phyloP scores from a whole-genome alignment of 2,113 vertebrate genomes.

The Anas platyrhynchos region DNA sequence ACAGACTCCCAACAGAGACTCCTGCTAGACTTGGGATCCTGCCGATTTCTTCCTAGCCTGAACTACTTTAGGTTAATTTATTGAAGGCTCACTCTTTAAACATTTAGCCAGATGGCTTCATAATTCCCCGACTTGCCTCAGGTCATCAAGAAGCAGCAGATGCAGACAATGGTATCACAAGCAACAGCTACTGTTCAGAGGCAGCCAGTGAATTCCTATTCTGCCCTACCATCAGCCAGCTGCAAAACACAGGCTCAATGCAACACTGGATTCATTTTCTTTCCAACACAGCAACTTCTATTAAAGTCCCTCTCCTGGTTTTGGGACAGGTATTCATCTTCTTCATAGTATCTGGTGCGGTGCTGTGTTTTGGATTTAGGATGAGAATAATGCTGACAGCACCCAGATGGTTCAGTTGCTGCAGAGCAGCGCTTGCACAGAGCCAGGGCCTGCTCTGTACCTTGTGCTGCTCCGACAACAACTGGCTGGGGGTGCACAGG shows the following conservation, averaged over 20 bases:
- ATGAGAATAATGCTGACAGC: too few species aligned
- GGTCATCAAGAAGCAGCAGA: conserved; percentile 7
- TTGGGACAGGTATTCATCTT: neutral
- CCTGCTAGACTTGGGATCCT: conserved; percentile 4
- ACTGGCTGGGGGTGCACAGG: neutral
- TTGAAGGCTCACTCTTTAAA: neutral
- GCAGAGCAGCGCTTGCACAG: neutral
- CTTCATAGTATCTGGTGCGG: too few species aligned
- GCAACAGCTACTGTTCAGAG: conserved; percentile 15
- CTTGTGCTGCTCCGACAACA: neutral
- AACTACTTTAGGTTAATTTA: neutral
- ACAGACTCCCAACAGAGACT: neutral
- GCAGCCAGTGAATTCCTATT: neutral
- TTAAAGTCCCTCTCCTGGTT: neutral
- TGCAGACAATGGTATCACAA: neutral
- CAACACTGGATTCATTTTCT: neutral
- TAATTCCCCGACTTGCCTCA: neutral
- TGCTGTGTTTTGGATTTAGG: too few species aligned
- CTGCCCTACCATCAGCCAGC: neutral
- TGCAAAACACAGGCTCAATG: neutral
- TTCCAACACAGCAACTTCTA: neutral
- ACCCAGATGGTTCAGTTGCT: too few species aligned
- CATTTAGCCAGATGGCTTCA: neutral
- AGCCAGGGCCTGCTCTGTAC: neutral
- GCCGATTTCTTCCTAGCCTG: neutral